Evolutionary conservation across 2,797 vertebrate species (phyloP).

Genomic region (Okamejei kenojei): DNA sequence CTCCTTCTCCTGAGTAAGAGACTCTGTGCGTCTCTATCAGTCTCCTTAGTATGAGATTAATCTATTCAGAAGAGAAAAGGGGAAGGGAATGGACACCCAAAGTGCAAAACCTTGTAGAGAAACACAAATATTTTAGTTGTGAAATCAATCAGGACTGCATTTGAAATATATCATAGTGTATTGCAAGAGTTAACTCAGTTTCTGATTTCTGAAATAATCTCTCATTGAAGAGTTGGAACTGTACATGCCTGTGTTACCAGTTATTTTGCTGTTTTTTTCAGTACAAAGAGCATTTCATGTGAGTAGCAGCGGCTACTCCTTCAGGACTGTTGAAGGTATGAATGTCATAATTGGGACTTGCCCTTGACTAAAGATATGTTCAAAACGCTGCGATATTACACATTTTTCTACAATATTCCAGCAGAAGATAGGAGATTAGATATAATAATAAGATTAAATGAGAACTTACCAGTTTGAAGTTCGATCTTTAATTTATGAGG

Average conservation of each 20-base stretch:
- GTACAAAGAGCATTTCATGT: conserved; percentile 4
- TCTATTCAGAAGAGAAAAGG: not conserved
- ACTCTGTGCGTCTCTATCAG: not conserved
- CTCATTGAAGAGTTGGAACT: not conserved
- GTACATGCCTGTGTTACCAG: not conserved
- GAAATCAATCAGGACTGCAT: no score
- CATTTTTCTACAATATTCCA: not conserved
- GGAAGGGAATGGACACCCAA: not conserved
- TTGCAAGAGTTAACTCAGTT: not conserved
- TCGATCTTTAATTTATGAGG: no score
- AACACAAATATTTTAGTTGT: not conserved
- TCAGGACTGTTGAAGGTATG: not conserved
- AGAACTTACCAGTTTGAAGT: no score
- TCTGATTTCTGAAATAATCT: not conserved
- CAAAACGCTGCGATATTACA: not conserved
- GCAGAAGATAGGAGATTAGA: not conserved
- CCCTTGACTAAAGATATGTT: not conserved
- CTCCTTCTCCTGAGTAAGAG: no score
- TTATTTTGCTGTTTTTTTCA: conserved; percentile 27
- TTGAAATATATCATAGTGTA: not conserved
- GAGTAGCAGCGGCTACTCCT: not conserved
- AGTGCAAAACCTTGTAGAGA: not conserved
- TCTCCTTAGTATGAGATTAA: not conserved
- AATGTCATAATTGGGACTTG: not conserved
- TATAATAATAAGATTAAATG: no score